Percentiles rank a stretch among this genome's conserved stretches.
Conservation (phyloP, 2,888 invertebrate genomes). For the Lycophotia porphyrea region DNA sequence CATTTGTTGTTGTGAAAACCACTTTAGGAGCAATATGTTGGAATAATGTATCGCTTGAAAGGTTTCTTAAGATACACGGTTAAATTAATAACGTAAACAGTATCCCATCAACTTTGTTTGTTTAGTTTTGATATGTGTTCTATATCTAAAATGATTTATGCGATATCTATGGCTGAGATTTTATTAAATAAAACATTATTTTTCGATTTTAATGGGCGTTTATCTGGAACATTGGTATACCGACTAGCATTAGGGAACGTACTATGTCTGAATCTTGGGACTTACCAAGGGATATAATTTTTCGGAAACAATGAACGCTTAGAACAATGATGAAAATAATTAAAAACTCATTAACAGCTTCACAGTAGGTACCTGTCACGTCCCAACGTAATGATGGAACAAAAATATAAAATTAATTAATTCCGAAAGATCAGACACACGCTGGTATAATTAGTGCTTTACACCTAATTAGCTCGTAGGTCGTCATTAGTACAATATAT, state of each 20-base stretch:
- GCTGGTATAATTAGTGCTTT: slow-evolving; percentile 43
- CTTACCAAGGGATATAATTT: neutral
- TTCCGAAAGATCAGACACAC: slow-evolving; percentile 46
- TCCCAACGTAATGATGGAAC: slow-evolving; percentile 20
- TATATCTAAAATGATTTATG: slow-evolving; percentile 1
- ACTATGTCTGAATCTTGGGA: neutral
- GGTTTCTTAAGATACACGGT: slow-evolving; percentile 49
- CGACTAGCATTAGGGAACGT: too few relatives aligned
- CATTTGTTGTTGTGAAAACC: slow-evolving; percentile 63
- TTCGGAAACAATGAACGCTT: neutral
- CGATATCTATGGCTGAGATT: slow-evolving; percentile 8
- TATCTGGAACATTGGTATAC: neutral
- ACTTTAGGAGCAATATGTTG: slow-evolving; percentile 62
- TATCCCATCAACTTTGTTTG: slow-evolving; percentile 34
- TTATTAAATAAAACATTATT: neutral
- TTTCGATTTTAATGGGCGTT: neutral
- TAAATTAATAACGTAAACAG: slow-evolving; percentile 50
- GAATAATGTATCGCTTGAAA: slow-evolving; percentile 53
- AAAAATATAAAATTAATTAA: slow-evolving; percentile 36
- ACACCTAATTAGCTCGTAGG: slow-evolving; percentile 54
- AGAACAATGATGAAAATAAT: slow-evolving; percentile 2
- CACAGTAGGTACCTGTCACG: neutral
- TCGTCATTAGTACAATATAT: slow-evolving; percentile 53
- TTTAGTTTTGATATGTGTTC: slow-evolving; percentile 35
- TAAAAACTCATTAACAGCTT: slow-evolving; percentile 31